These are phyloP conservation scores for Tyrophagus putrescentiae DNA, from an alignment of 1,140 invertebrate genomes.

Conservation along the genomic window DNA sequence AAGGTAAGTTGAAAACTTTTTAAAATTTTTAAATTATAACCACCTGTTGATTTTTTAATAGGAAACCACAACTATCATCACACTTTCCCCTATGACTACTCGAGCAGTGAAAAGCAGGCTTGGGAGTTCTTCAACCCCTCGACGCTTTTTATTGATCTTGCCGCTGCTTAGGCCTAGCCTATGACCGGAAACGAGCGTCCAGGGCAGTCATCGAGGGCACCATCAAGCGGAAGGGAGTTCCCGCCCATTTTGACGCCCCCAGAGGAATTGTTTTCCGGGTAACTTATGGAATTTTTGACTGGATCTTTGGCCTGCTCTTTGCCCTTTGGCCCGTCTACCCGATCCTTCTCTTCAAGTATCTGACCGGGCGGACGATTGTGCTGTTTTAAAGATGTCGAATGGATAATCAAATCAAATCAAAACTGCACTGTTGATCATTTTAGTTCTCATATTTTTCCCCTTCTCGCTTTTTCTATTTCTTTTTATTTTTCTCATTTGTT, in stretches of 20 bases:
- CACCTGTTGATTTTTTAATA: too few species aligned
- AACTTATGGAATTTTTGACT: constrained; percentile 9
- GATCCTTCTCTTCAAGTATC: constrained; percentile 4
- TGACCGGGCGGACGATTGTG: too few species aligned
- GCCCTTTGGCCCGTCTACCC: constrained; percentile 13
- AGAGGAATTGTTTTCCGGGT: background rate
- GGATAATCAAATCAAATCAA: too few species aligned
- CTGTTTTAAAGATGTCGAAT: too few species aligned
- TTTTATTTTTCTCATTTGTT: too few species aligned
- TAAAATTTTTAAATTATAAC: too few species aligned
- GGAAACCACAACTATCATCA: constrained; percentile 61
- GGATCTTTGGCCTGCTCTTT: constrained; percentile 1
- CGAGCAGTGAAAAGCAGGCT: constrained; percentile 48
- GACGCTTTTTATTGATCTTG: constrained; percentile 45
- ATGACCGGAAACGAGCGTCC: constrained; percentile 36
- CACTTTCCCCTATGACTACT: constrained; percentile 56
- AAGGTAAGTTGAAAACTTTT: constrained; percentile 41
- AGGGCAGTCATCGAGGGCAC: background rate
- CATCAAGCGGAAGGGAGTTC: constrained; percentile 14
- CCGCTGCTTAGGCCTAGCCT: constrained; percentile 44
- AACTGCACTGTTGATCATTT: too few species aligned
- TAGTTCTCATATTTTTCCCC: too few species aligned
- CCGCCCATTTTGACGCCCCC: constrained; percentile 12
- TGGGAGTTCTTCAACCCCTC: constrained; percentile 52
- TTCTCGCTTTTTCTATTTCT: too few species aligned